Evolutionary conservation across 2,888 invertebrate genomes (phyloP), one percentile per base, ranked within the genome.

Genomic region (Notodonta dromedarius): DNA sequence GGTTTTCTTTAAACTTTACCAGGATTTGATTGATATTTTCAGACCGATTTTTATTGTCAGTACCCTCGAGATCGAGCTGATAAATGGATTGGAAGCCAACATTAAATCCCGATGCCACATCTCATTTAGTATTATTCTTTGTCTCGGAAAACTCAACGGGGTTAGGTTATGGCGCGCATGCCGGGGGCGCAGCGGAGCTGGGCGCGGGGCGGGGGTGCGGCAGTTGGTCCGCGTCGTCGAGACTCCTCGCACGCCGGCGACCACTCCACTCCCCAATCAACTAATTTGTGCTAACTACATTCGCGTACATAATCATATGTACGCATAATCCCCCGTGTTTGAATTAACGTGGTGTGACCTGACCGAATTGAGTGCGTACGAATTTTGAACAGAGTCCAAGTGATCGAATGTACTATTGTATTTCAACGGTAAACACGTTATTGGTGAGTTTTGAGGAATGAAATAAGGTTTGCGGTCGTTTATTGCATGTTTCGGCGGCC

Each of bases 91-190:
- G 42, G 39, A 40, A 42, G 42, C 44, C 56, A 16, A 44, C 42
- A 24, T 42, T 4, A n/a, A 54, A 54, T 39, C 16, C 56, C 59
- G 56, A 55, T 72, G 77, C 61, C 80, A 65, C 63, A 63, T 81
- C 83, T 80, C 66, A 52, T 59, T 67, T 67, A 66, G 57, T 70
- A 56, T 52, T 76, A 76, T 61, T 84, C 84, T 83, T 79, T 82
- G 82, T 66, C 66, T 73, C 69, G 71, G 76, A 67, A 76, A 74
- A 77, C 65, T 76, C 66, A 61, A 78, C 73, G 77, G 74, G 75
- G 86, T 83, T 82, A 83, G 82, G 78, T 77, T 77, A 76, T 78
- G 79, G 71, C 80, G 87, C 86, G 87, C 87, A 85, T 76, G 76
- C 77, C 69, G 74, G 73, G 76, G 76, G 80, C 73, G 76, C 75